Conservation (phyloP, 2,888 invertebrate species). For the Apamea sordens region DNA sequence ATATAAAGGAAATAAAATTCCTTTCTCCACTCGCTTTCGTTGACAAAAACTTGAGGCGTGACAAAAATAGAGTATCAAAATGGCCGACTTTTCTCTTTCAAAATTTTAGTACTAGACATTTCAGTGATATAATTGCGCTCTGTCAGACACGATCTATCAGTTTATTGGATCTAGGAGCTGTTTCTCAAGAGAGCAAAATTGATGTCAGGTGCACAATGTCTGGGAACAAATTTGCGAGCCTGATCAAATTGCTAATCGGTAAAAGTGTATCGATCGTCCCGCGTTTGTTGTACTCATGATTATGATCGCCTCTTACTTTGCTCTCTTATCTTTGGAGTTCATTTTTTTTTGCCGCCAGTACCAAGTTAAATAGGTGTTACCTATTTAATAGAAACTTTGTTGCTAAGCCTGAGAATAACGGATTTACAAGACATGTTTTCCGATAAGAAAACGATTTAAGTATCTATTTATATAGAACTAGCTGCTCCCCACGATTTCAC, state of each 20-base stretch:
- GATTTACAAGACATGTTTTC: conserved; percentile 2
- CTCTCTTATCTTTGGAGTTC: conserved; percentile 66
- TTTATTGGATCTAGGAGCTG: conserved; percentile 55
- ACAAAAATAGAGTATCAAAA: conserved; percentile 49
- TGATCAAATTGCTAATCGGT: conserved; percentile 79
- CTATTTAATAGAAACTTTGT: conserved; percentile 45
- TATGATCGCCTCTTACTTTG: conserved; percentile 72
- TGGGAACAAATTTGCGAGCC: conserved; percentile 69
- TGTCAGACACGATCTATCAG: conserved; percentile 56
- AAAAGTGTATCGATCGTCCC: conserved; percentile 81
- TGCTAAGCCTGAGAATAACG: conserved; percentile 37
- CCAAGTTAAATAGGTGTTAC: conserved; percentile 32
- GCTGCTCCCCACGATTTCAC: neutral
- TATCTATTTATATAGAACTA: neutral
- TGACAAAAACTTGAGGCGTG: conserved; percentile 53
- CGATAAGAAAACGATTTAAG: neutral
- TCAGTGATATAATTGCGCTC: conserved; percentile 49
- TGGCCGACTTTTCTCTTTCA: conserved; percentile 54
- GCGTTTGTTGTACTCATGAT: conserved; percentile 68
- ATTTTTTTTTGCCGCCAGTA: conserved; percentile 56
- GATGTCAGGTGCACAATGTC: conserved; percentile 64
- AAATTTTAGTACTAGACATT: conserved; percentile 46
- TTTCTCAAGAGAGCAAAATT: conserved; percentile 65
- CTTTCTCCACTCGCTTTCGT: conserved; percentile 48
- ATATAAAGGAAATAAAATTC: conserved; percentile 48